Evolutionary conservation across 2,888 invertebrate species (phyloP).

Genomic region (Labia minor): DNA sequence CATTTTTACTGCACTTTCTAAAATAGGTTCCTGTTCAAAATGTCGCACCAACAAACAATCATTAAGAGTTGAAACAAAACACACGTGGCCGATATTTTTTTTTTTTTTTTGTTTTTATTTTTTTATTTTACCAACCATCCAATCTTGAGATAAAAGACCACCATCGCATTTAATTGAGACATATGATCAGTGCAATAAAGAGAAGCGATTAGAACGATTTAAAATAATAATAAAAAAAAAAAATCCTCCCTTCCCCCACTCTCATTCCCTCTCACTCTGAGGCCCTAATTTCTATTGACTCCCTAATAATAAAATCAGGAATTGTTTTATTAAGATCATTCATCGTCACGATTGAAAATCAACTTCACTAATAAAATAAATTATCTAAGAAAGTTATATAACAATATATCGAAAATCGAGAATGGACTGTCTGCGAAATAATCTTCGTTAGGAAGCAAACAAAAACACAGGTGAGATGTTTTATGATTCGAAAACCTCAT

Average conservation of each 20-base stretch:
- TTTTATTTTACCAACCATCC: too few relatives aligned
- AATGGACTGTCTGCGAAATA: background rate
- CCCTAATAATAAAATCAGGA: background rate
- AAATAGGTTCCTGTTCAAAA: background rate
- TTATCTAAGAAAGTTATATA: background rate
- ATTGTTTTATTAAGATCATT: slow-evolving; percentile 6
- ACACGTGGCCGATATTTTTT: too few relatives aligned
- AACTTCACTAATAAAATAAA: background rate
- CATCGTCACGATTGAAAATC: background rate
- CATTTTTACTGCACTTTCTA: background rate
- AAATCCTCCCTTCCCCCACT: too few relatives aligned
- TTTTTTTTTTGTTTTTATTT: too few relatives aligned
- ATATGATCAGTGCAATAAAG: background rate
- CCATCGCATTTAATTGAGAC: background rate
- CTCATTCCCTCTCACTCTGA: too few relatives aligned
- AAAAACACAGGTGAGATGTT: background rate
- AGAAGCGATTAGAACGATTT: background rate
- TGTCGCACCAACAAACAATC: background rate
- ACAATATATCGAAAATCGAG: background rate
- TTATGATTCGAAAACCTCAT: background rate
- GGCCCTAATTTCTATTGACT: background rate
- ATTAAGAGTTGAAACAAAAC: background rate
- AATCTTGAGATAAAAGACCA: too few relatives aligned
- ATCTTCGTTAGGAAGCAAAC: background rate
- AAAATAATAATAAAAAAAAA: background rate